A percentile compares a stretch with the other conserved stretches of the same genome.
These are phyloP conservation scores for Stramonita haemastoma DNA, from an alignment of 2,888 invertebrate species.

Conservation along the genomic window DNA sequence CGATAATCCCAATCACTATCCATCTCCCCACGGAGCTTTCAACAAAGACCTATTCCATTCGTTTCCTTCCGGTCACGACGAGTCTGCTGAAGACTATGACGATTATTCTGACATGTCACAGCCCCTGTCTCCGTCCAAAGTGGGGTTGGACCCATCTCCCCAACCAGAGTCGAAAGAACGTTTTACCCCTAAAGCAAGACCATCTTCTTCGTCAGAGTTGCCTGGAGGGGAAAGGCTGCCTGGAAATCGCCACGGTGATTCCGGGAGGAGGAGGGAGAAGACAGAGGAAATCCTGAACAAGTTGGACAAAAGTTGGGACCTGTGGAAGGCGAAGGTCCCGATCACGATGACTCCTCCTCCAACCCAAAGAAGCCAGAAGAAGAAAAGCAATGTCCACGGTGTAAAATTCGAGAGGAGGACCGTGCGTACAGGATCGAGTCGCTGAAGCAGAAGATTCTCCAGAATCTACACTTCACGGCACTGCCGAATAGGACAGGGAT, in stretches of 20 bases:
- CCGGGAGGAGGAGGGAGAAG: neutral
- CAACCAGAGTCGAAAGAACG: neutral
- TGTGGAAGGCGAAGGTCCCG: neutral
- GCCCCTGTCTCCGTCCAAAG: neutral
- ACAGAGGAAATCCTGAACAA: neutral
- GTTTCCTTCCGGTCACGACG: neutral
- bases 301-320: neutral
- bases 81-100: neutral
- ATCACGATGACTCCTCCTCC: neutral
- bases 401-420: conserved; percentile 55
- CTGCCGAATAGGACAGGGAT: conserved; percentile 64
- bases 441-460: conserved; percentile 58
- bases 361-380: neutral
- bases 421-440: conserved; percentile 51
- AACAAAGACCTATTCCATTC: neutral
- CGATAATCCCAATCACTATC: neutral
- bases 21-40: neutral
- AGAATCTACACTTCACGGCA: conserved; percentile 55
- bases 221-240: neutral
- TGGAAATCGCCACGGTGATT: neutral
- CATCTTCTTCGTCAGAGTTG: neutral
- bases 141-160: neutral
- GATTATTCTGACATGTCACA: conserved; percentile 14
- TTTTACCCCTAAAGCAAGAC: neutral
- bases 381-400: conserved; percentile 41